Conservation (phyloP, 2,888 invertebrate species). For the Baronia brevicornis region DNA sequence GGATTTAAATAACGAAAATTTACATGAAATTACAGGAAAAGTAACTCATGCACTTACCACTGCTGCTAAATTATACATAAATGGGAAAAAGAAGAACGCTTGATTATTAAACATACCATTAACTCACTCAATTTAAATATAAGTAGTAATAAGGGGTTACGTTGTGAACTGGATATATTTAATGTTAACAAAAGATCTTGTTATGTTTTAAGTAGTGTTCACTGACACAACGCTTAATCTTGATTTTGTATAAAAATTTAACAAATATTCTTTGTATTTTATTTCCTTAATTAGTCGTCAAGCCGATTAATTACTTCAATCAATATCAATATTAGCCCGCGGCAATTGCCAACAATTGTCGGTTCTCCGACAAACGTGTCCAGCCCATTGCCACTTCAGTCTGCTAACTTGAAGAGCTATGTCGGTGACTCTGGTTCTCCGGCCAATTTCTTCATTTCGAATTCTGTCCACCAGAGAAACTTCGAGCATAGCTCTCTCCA, state of each 20-base stretch:
- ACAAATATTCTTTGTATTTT: constrained; percentile 1
- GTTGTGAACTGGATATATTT: constrained; percentile 70
- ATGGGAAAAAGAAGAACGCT: constrained; percentile 17
- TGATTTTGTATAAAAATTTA: too few relatives aligned
- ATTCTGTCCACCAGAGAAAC: too few relatives aligned
- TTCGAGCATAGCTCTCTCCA: too few relatives aligned
- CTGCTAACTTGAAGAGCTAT: too few relatives aligned
- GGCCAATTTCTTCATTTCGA: too few relatives aligned
- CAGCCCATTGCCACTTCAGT: too few relatives aligned
- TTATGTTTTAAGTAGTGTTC: constrained; percentile 52
- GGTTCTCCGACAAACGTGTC: too few relatives aligned
- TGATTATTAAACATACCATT: constrained; percentile 14
- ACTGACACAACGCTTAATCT: constrained; percentile 69
- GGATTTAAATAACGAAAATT: constrained; percentile 63
- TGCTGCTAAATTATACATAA: constrained; percentile 58
- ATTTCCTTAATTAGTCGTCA: constrained; percentile 4
- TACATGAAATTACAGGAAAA: constrained; percentile 62
- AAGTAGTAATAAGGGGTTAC: constrained; percentile 15
- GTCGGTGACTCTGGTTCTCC: too few relatives aligned
- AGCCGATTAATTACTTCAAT: too few relatives aligned
- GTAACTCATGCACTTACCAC: constrained; percentile 59
- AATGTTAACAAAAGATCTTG: constrained; percentile 23
- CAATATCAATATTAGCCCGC: too few relatives aligned
- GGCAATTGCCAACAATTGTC: too few relatives aligned
- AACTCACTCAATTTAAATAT: constrained; percentile 15